Percentiles rank a stretch among this genome's conserved stretches.
These are phyloP conservation scores for Odobenus rosmarus DNA, from an alignment of 2,113 vertebrate genomes.

Conservation along the genomic window DNA sequence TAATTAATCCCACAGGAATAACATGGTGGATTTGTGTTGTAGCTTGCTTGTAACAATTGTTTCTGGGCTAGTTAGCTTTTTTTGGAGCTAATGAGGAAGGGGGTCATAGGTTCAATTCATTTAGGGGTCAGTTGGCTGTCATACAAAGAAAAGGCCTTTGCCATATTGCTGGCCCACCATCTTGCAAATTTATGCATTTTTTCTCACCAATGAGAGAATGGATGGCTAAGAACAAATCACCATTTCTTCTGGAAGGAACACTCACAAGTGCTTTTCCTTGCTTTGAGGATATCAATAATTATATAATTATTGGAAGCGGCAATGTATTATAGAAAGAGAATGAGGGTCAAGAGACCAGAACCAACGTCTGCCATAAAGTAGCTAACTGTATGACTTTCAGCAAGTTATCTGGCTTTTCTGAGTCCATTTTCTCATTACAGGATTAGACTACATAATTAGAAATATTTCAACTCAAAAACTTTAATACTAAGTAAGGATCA, in stretches of 20 bases:
- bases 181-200: slow-evolving; percentile 76
- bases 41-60: slow-evolving; percentile 79
- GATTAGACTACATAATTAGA: neutral
- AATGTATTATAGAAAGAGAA: neutral
- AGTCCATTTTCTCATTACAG: neutral
- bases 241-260: slow-evolving; percentile 47
- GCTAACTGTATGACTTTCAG: neutral
- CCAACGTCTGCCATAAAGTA: neutral
- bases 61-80: slow-evolving; percentile 73
- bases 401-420: slow-evolving; percentile 51
- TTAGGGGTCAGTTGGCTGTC: slow-evolving; percentile 81
- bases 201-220: slow-evolving; percentile 54
- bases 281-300: slow-evolving; percentile 37
- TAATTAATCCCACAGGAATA: slow-evolving; percentile 82
- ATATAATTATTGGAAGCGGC: neutral
- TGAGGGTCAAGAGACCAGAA: neutral
- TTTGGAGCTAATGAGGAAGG: slow-evolving; percentile 77
- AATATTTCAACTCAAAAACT: slow-evolving; percentile 13
- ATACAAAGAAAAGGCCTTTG: slow-evolving; percentile 76
- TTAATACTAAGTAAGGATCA: neutral
- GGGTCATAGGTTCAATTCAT: slow-evolving; percentile 79
- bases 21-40: slow-evolving; percentile 75
- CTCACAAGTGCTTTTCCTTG: neutral
- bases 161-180: slow-evolving; percentile 63
- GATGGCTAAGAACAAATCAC: slow-evolving; percentile 55